phyloP scores from a whole-genome alignment of 2,888 invertebrate genomes.

The Fragum sueziense region DNA sequence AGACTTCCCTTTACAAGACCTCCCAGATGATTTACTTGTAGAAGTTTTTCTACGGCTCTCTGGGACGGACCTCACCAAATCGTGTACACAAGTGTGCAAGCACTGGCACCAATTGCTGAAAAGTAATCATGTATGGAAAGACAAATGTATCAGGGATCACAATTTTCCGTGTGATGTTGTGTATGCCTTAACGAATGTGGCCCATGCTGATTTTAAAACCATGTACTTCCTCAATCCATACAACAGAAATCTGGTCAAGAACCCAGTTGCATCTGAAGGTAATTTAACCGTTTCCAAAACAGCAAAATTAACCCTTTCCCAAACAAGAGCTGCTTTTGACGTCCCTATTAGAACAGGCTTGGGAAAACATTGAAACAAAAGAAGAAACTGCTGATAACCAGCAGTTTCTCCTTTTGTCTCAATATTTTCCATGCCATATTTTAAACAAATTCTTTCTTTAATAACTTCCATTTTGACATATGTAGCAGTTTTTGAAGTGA shows the following conservation, averaged over 20 bases:
- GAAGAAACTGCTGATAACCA: slow-evolving; percentile 1
- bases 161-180: slow-evolving; percentile 35
- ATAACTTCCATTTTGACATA: too few relatives aligned
- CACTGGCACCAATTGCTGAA: slow-evolving; percentile 53
- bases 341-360: too few relatives aligned
- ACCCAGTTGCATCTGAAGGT: slow-evolving; percentile 63
- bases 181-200: slow-evolving; percentile 12
- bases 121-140: slow-evolving; percentile 60
- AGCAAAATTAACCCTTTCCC: not conserved
- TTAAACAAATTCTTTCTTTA: too few relatives aligned
- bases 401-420: not conserved
- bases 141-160: slow-evolving; percentile 57
- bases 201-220: slow-evolving; percentile 52
- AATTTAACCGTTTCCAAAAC: slow-evolving; percentile 1
- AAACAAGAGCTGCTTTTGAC: too few relatives aligned
- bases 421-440: not conserved
- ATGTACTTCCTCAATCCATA: slow-evolving; percentile 65
- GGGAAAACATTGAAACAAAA: not conserved
- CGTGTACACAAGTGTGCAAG: slow-evolving; percentile 56
- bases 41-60: slow-evolving; percentile 49
- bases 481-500: too few relatives aligned
- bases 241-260: slow-evolving; percentile 61
- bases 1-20: not conserved
- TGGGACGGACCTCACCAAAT: slow-evolving; percentile 47
- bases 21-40: slow-evolving; percentile 44